A percentile compares a stretch with the other conserved stretches of the same genome.
These are phyloP conservation scores for Pipistrellus pygmaeus DNA, from an alignment of 2,797 vertebrate species.

Conservation along the genomic window DNA sequence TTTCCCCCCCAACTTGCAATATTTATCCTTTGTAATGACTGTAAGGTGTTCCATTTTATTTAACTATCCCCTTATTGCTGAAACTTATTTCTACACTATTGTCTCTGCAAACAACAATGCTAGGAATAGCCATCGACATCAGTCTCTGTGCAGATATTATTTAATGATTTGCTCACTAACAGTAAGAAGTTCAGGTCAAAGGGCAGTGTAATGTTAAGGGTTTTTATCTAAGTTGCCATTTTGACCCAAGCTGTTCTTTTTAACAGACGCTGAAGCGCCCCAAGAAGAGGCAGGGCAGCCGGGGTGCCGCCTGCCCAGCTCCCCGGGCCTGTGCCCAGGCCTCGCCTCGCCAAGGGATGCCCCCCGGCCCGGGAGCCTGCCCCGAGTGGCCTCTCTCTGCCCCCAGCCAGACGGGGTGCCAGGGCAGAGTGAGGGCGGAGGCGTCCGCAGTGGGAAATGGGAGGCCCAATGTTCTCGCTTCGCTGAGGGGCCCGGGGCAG, in stretches of 20 bases:
- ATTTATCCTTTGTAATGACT: not conserved
- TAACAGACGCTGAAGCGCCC: not conserved
- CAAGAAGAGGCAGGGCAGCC: not conserved
- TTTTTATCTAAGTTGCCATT: constrained; percentile 17
- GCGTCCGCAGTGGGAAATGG: not conserved
- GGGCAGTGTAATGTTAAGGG: not conserved
- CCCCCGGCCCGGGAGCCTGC: not conserved
- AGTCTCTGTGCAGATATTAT: constrained; percentile 23
- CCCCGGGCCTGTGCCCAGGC: not conserved
- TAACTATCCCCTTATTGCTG: not conserved
- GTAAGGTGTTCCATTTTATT: constrained; percentile 33
- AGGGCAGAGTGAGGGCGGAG: not conserved
- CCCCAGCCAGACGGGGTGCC: not conserved
- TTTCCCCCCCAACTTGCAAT: constrained; percentile 36
- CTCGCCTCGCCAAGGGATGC: not conserved
- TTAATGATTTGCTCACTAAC: constrained; percentile 22
- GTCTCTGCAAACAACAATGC: constrained; percentile 9
- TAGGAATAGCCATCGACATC: not conserved
- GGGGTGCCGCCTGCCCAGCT: not conserved
- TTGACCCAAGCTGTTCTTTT: constrained; percentile 18
- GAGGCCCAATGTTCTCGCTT: not conserved
- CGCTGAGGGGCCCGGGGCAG: not conserved
- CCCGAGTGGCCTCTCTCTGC: not conserved
- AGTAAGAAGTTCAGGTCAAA: constrained; percentile 34
- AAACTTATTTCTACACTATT: constrained; percentile 46